phyloP scores from a whole-genome alignment of 2,797 vertebrate genomes.

The Pseudocheirus occidentalis region DNA sequence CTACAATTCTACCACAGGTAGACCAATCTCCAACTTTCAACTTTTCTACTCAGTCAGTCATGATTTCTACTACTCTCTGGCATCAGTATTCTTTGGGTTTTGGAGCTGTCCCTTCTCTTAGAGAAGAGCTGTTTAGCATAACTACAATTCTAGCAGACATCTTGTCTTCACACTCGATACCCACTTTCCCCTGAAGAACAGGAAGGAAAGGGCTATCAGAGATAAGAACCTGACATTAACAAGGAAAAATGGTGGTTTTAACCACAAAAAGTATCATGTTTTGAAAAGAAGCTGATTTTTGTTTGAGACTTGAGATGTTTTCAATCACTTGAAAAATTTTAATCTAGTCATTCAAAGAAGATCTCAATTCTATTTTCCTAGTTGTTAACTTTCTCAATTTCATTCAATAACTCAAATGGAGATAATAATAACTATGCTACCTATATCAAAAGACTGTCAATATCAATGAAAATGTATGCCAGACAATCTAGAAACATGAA shows the following conservation, averaged over 20 bases:
- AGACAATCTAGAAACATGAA: neutral
- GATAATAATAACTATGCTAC: neutral
- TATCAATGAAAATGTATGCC: neutral
- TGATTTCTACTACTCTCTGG: too few relatives aligned
- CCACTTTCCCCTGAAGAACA: neutral
- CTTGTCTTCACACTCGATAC: too few relatives aligned
- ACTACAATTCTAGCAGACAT: neutral
- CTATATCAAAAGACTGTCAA: neutral
- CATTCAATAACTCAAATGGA: neutral
- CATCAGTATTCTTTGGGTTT: neutral
- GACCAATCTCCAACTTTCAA: neutral
- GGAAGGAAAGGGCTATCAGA: neutral
- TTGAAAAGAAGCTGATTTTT: conserved; percentile 25
- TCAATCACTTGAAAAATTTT: conserved; percentile 42
- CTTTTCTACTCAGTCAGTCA: neutral
- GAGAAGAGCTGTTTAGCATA: neutral
- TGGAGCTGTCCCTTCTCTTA: neutral
- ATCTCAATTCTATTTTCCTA: conserved; percentile 29
- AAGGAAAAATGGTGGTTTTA: neutral
- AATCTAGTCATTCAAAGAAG: conserved; percentile 1
- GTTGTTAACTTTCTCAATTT: conserved; percentile 27
- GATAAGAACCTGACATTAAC: neutral
- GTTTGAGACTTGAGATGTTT: conserved; percentile 36
- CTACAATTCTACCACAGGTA: neutral
- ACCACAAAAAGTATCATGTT: neutral